phyloP scores from a whole-genome alignment of 2,797 vertebrate species.

The Dromococcyx pavoninus region DNA sequence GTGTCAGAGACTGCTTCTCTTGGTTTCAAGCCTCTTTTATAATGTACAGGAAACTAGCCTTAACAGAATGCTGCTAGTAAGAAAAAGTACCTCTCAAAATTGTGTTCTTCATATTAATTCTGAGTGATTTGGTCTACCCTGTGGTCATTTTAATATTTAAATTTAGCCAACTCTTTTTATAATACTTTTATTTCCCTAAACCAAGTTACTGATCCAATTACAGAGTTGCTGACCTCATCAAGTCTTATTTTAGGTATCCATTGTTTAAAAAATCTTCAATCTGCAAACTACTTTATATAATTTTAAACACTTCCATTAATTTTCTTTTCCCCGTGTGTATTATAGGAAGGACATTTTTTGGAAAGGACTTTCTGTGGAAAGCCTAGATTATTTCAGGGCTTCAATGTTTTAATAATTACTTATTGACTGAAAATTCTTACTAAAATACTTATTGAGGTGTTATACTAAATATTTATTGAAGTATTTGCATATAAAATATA shows the following conservation, averaged over 20 bases:
- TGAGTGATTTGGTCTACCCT: neutral
- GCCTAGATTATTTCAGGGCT: neutral
- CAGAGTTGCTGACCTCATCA: neutral
- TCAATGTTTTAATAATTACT: neutral
- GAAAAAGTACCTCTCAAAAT: neutral
- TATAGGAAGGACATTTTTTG: neutral
- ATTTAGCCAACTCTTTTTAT: neutral
- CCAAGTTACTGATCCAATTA: neutral
- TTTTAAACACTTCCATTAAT: neutral
- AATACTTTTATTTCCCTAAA: neutral
- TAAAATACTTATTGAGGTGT: neutral
- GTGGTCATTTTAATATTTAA: neutral
- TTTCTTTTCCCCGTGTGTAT: neutral
- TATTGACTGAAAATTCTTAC: neutral
- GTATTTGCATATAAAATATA: neutral
- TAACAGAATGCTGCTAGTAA: neutral
- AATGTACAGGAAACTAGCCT: neutral
- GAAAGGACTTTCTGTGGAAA: neutral
- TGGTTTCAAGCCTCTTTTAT: neutral
- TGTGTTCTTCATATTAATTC: neutral
- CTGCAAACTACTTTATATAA: neutral
- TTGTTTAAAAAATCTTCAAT: neutral
- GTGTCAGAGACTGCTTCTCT: neutral
- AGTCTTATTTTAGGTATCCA: neutral
- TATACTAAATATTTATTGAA: neutral